phyloP scores from a whole-genome alignment of 2,113 vertebrate species.

The human (Homo sapiens) region DNA sequence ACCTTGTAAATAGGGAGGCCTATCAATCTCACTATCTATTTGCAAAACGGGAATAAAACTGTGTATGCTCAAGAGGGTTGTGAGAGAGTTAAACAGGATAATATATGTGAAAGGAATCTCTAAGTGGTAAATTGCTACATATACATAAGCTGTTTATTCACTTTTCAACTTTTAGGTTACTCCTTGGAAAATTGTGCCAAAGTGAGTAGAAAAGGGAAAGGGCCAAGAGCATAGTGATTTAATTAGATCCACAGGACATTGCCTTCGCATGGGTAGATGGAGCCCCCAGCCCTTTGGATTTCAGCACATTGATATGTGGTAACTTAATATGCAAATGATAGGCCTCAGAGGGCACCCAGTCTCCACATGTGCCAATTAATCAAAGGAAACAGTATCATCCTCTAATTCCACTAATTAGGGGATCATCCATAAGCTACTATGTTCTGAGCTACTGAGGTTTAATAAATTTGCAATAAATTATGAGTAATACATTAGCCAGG shows the following conservation, averaged over 20 bases:
- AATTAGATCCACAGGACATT: conserved; percentile 78
- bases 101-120: conserved; percentile 42
- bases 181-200: conserved; percentile 63
- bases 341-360: conserved; percentile 63
- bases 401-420: conserved; percentile 79
- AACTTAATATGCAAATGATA: conserved; percentile 73
- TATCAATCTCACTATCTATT: conserved; percentile 45
- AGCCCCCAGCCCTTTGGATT: conserved; percentile 38
- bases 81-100: conserved; percentile 21
- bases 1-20: conserved; percentile 26
- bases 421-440: conserved; percentile 73
- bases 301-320: conserved; percentile 53
- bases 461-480: conserved; percentile 73
- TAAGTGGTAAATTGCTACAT: conserved; percentile 54
- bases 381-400: conserved; percentile 73
- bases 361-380: conserved; percentile 78
- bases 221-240: conserved; percentile 34
- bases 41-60: conserved; percentile 38
- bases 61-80: conserved; percentile 30
- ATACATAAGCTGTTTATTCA: conserved; percentile 45
- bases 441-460: conserved; percentile 63
- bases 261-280: conserved; percentile 24
- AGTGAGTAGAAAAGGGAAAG: conserved; percentile 40
- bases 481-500: conserved; percentile 61
- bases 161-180: conserved; percentile 46